phyloP scores from a whole-genome alignment of 2,797 vertebrate species.

The Darevskia mixta region DNA sequence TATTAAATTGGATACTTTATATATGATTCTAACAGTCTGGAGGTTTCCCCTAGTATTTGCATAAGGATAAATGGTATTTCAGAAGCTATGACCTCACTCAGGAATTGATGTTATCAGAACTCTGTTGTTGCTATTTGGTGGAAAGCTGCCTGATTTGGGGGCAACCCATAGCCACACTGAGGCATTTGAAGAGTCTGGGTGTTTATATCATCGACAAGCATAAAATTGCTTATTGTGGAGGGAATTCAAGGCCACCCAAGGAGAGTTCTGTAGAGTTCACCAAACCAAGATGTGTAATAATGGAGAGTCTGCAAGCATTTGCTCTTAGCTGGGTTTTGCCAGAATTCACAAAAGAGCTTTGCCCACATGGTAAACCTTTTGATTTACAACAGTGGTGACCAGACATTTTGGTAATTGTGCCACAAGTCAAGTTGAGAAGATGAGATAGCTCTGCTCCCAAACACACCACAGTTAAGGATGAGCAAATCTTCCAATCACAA shows the following conservation, averaged over 20 bases:
- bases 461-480: background rate
- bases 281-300: constrained; percentile 44
- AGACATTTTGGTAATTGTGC: background rate
- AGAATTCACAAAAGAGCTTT: constrained; percentile 5
- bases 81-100: constrained; percentile 68
- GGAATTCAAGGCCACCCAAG: constrained; percentile 70
- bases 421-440: background rate
- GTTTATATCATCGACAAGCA: constrained; percentile 60
- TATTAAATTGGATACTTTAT: constrained; percentile 71
- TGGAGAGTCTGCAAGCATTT: constrained; percentile 15
- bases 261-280: constrained; percentile 10
- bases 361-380: background rate
- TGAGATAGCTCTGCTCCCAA: background rate
- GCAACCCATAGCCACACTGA: constrained; percentile 18
- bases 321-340: constrained; percentile 27
- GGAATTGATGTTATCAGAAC: constrained; percentile 49
- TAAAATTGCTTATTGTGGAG: constrained; percentile 46
- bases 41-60: constrained; percentile 63
- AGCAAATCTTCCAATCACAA: too few species aligned
- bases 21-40: constrained; percentile 54
- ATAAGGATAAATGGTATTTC: constrained; percentile 74
- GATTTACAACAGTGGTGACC: background rate
- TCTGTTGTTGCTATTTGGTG: constrained; percentile 10
- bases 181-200: constrained; percentile 37
- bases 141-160: constrained; percentile 34